Evolutionary conservation across 2,888 invertebrate genomes (phyloP), one percentile per base, ranked within the genome.

Genomic region (Paralinhomoeus sp.): DNA sequence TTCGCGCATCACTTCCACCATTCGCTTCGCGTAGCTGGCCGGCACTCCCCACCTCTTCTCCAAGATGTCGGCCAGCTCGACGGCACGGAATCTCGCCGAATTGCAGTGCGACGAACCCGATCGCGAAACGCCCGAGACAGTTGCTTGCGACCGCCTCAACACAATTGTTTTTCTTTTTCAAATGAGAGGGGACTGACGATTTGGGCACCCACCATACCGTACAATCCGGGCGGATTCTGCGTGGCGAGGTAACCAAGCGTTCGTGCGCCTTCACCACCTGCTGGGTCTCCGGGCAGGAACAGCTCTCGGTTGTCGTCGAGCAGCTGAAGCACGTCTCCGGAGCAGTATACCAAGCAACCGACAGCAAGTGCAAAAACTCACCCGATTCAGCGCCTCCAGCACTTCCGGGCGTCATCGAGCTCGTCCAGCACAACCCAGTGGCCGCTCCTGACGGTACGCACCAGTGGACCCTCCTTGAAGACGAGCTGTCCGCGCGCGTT

Each of bases 401-500:
- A 99, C 91, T 58, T 99, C 97, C 47, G 85, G 83, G 0, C 97
- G 91, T 99, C 73, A 70, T 99, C 99, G 39, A 99, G 68, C 64
- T 99, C 97, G 60, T 99, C 97, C 36, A 99, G 70, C 50, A 99
- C 93, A 23, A 99, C 83, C 97, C 97, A 99, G 60, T 82, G 75
- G 0, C 97, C 97, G 59, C 80, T 77, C 24, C 83, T 73, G 87
- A 99, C 93, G 0, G 97, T 97, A 62, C 89, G 80, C 0, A 93
- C 85, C 40, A 97, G 65, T 22, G 89, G 76, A 23, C 93, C 91
- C 71, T 97, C 91, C 60, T 78, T 76, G 62, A 97, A 99, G 0
- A 79, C 75, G 0, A 99, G 69, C 64, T 80, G 80, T 1, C 93
- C 93, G 36, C 68, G 72, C 0, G 73, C 68, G 63, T 89, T 82